A percentile compares a stretch with the other conserved stretches of the same genome.
Conservation (phyloP, 2,888 invertebrate species). For the Melanostoma scalare region DNA sequence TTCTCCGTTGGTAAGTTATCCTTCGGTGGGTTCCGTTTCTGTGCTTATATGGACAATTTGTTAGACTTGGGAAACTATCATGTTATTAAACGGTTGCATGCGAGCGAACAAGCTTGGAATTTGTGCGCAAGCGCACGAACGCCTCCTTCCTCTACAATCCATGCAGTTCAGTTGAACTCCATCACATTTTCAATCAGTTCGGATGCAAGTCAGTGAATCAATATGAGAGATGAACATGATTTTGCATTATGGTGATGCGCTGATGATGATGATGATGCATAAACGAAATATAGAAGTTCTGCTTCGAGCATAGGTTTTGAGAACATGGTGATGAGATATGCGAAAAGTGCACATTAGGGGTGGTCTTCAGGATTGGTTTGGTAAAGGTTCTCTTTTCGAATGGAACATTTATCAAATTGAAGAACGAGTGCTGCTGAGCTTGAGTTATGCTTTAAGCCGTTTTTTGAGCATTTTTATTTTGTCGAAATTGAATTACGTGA, state of each 20-base stretch:
- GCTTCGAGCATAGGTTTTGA: conserved; percentile 8
- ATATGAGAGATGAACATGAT: conserved; percentile 49
- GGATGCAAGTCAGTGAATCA: conserved; percentile 65
- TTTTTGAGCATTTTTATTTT: too few species aligned
- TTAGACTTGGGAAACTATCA: conserved; percentile 28
- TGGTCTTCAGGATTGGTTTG: conserved; percentile 35
- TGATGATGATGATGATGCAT: conserved; percentile 53
- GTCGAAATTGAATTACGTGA: too few species aligned
- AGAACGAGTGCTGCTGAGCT: background rate
- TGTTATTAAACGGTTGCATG: conserved; percentile 67
- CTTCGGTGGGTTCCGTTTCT: conserved; percentile 56
- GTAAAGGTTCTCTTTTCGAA: background rate
- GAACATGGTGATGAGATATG: conserved; percentile 26
- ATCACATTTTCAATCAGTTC: conserved; percentile 35
- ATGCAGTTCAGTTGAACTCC: background rate
- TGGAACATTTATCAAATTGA: background rate
- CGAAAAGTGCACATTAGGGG: conserved; percentile 51
- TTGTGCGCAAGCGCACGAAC: conserved; percentile 33
- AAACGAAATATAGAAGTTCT: conserved; percentile 16
- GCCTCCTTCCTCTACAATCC: background rate
- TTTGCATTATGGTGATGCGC: conserved; percentile 29
- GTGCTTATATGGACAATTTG: conserved; percentile 59
- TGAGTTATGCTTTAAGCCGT: too few species aligned
- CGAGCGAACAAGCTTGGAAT: conserved; percentile 51
- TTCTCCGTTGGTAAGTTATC: conserved; percentile 41